Percentiles rank a stretch among this genome's conserved stretches.
Evolutionary conservation across 1,140 invertebrate species (phyloP).

Genomic region (Drosophila pallidifrons): DNA sequence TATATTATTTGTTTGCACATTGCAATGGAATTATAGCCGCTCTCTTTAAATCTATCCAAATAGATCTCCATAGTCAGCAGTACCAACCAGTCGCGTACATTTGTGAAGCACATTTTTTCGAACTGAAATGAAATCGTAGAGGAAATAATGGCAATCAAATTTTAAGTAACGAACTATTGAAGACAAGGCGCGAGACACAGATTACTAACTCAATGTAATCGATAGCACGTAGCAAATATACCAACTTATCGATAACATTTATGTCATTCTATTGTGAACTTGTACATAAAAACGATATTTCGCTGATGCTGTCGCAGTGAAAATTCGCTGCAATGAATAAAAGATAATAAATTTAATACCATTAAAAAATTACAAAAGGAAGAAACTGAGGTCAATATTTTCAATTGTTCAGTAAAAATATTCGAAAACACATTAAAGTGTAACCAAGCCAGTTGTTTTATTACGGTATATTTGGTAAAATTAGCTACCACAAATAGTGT

Average conservation of each 20-base stretch:
- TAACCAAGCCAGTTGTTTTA: background rate
- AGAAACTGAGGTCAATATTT: too few species aligned
- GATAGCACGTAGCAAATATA: too few species aligned
- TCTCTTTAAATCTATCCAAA: conserved; percentile 20
- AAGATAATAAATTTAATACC: too few species aligned
- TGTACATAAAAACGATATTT: too few species aligned
- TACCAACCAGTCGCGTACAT: conserved; percentile 59
- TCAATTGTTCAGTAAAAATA: background rate
- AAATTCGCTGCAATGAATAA: too few species aligned
- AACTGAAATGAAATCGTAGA: background rate
- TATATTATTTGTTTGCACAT: conserved; percentile 46
- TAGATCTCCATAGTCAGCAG: conserved; percentile 64
- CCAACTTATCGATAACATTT: too few species aligned
- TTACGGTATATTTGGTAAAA: background rate
- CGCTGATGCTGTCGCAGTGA: too few species aligned
- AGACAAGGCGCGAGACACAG: conserved; percentile 26
- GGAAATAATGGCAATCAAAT: background rate
- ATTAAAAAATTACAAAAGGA: too few species aligned
- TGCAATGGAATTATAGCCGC: conserved; percentile 44
- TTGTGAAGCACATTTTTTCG: conserved; percentile 36
- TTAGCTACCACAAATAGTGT: background rate
- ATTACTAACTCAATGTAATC: too few species aligned
- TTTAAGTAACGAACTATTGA: background rate
- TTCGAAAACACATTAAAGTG: background rate
- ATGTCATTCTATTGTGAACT: too few species aligned